phyloP scores from a whole-genome alignment of 2,797 vertebrate species.

The Margarornis squamiger region DNA sequence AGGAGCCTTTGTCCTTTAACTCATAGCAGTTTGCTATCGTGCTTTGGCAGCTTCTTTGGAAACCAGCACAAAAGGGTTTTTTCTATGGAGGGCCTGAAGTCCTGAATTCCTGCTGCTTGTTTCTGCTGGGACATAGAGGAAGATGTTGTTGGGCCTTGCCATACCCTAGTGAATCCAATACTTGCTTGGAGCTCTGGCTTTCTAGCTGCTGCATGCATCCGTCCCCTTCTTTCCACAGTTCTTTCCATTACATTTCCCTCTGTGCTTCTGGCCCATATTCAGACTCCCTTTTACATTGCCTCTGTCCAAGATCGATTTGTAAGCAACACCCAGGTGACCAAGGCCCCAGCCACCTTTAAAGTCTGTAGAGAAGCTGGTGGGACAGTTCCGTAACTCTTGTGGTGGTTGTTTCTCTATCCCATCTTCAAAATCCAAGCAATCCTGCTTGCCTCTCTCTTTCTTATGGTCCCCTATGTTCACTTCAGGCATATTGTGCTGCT shows the following conservation, averaged over 20 bases:
- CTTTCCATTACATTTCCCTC: background rate
- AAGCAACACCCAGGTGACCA: background rate
- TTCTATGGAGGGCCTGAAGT: background rate
- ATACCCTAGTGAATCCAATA: rapidly evolving
- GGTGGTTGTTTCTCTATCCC: background rate
- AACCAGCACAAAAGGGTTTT: background rate
- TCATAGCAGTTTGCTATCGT: background rate
- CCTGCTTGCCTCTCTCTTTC: background rate
- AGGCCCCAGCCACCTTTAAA: background rate
- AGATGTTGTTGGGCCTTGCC: background rate
- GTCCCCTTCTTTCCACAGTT: background rate
- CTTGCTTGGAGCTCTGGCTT: background rate
- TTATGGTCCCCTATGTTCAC: background rate
- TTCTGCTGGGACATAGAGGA: background rate
- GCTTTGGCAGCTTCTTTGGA: background rate
- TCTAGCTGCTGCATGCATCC: background rate
- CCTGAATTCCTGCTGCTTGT: background rate
- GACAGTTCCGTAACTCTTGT: background rate
- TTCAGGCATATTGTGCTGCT: background rate
- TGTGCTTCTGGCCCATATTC: background rate
- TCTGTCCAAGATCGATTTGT: background rate
- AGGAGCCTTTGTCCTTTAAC: background rate
- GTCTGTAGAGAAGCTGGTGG: background rate
- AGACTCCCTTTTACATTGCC: background rate
- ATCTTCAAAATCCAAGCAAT: background rate